These are phyloP conservation scores for Drosophila grimshawi DNA, from an alignment of 1,140 invertebrate species.

Conservation along the genomic window DNA sequence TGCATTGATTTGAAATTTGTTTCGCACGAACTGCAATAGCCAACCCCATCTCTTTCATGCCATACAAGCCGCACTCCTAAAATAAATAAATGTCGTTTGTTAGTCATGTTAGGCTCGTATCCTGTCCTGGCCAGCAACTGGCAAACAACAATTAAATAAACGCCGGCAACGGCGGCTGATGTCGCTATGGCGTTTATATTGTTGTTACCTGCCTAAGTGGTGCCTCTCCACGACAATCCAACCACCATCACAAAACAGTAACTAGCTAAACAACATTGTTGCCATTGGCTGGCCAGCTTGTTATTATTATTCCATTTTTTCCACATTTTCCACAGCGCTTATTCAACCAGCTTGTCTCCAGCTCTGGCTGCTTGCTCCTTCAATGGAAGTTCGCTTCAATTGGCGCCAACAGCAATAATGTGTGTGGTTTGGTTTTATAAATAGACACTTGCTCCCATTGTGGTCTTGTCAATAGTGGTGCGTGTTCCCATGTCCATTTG, in stretches of 20 bases:
- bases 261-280: slow-evolving; percentile 51
- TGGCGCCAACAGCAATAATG: slow-evolving; percentile 65
- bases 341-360: slow-evolving; percentile 39
- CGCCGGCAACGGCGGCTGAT: slow-evolving; percentile 8
- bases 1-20: slow-evolving; percentile 67
- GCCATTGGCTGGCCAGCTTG: slow-evolving; percentile 40
- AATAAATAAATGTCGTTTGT: slow-evolving; percentile 53
- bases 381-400: slow-evolving; percentile 41
- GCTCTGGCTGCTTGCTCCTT: slow-evolving; percentile 31
- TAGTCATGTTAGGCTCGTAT: slow-evolving; percentile 45
- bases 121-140: slow-evolving; percentile 43
- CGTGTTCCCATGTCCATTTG: slow-evolving; percentile 21
- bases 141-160: slow-evolving; percentile 54
- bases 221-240: slow-evolving; percentile 4
- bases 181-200: slow-evolving; percentile 16
- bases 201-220: slow-evolving; percentile 23
- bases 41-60: slow-evolving; percentile 9
- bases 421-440: slow-evolving; percentile 54
- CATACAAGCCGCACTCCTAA: slow-evolving; percentile 17
- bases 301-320: slow-evolving; percentile 57
- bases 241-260: slow-evolving; percentile 12
- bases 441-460: slow-evolving; percentile 58
- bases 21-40: slow-evolving; percentile 56
- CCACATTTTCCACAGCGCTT: slow-evolving; percentile 28
- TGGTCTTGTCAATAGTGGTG: slow-evolving; percentile 60